Evolutionary conservation across 2,888 invertebrate species (phyloP), one percentile per base, ranked within the genome.

Genomic region (Lochmaea capreae): DNA sequence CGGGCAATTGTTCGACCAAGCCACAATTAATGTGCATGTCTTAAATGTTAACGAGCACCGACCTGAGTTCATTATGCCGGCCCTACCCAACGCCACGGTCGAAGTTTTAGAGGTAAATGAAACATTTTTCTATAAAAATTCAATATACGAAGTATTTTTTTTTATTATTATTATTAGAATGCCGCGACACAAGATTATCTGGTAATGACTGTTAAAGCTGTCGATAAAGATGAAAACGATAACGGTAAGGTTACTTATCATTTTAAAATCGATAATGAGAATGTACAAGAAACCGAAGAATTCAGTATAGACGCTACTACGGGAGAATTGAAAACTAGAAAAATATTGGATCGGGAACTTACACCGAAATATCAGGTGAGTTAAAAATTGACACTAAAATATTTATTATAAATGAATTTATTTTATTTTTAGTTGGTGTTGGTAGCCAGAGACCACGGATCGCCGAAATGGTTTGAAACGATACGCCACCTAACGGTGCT

Each of bases 161-260:
- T 16, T 26, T 63, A 73, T 73, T 46, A 8, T 52, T 65, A 77
- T 79, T 87, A 87, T 67, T 78, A 91, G 93, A 95, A 94, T 81
- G 92, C 93, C 67, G 93, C 94, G 0, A 91, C 92, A 79, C 90
- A 92, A 1, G 93, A 94, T 82, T 93, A 93, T 84, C 87, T 95
- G 4, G 91, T 97, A 75, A 92, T 96, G 84, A 94, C 93, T 1
- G 93, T 97, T 0, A 92, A 93, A 83, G 97, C 97, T 0, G 89
- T 90, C 0, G 97, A 97, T 84, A 91, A 92, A 78, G 97, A 97
- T 84, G 89, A 90, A 0, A 96, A 95, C 1, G 93, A 94, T 78
- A 96, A 95, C 85, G 97, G 97, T 0, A 89, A 92, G 68, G 90
- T 97, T 0, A 93, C 94, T 1, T 97, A 97, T 87, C 94, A 93